Evolutionary conservation across 2,888 invertebrate genomes (phyloP).

Genomic region (Parnassius orleans): DNA sequence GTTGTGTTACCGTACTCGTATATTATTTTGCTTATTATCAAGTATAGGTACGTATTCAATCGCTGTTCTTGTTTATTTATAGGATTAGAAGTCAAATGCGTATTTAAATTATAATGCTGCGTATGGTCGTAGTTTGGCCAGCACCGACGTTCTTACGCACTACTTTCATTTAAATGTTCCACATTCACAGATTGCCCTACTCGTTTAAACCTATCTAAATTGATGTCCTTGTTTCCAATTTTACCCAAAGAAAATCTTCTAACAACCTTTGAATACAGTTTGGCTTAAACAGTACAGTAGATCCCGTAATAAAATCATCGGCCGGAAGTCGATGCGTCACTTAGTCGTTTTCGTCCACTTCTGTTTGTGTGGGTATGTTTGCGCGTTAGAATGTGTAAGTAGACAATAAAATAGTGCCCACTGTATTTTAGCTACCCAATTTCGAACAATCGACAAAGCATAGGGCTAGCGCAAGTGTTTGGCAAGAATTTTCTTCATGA

Average conservation of each 20-base stretch:
- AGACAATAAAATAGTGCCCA: slow-evolving; percentile 41
- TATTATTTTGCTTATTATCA: no score
- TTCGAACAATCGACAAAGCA: slow-evolving; percentile 25
- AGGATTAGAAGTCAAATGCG: slow-evolving; percentile 17
- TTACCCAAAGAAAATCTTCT: slow-evolving; percentile 18
- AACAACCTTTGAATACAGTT: slow-evolving; percentile 33
- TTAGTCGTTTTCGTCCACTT: slow-evolving; percentile 70
- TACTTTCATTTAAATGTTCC: slow-evolving; percentile 7
- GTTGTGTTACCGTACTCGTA: no score
- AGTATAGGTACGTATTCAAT: no score
- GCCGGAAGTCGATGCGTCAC: slow-evolving; percentile 79
- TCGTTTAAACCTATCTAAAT: neutral
- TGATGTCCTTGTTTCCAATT: neutral
- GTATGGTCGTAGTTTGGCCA: slow-evolving; percentile 8
- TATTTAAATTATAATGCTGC: slow-evolving; percentile 3
- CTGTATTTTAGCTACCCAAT: slow-evolving; percentile 43
- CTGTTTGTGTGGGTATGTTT: slow-evolving; percentile 62
- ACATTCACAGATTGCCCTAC: slow-evolving; percentile 1
- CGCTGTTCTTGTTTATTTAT: slow-evolving; percentile 6
- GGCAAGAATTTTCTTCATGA: slow-evolving; percentile 30
- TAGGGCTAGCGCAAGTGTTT: slow-evolving; percentile 34
- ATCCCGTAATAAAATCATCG: slow-evolving; percentile 75
- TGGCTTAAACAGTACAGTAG: slow-evolving; percentile 59
- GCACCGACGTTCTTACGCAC: slow-evolving; percentile 17
- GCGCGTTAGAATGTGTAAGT: slow-evolving; percentile 44